Evolutionary conservation across 2,797 vertebrate species (phyloP).

Genomic region (Lycodopsis pacificus): DNA sequence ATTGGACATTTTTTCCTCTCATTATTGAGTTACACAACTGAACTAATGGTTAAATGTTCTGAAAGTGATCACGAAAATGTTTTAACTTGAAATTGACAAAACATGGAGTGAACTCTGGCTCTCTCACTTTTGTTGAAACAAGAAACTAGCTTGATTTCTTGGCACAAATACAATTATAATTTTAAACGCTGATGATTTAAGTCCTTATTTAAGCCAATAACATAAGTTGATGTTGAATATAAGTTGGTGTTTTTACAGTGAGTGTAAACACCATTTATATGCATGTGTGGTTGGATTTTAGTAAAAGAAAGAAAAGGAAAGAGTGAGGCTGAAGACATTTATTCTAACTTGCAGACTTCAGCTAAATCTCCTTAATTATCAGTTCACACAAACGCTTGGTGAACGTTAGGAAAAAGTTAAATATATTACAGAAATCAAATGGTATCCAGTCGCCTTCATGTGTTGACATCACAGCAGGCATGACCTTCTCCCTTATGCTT

Average conservation of each 20-base stretch:
- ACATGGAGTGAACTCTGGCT: background rate
- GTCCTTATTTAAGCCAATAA: background rate
- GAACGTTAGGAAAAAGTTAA: background rate
- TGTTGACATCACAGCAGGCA: conserved; percentile 32
- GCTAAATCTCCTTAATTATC: background rate
- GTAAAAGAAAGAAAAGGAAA: background rate
- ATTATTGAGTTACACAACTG: background rate
- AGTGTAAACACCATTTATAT: background rate
- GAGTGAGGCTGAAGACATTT: background rate
- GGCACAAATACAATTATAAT: background rate
- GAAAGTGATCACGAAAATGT: too few relatives aligned
- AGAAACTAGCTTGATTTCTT: background rate
- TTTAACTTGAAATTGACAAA: background rate
- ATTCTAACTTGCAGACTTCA: background rate
- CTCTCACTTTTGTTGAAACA: background rate
- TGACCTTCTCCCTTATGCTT: conserved; percentile 64
- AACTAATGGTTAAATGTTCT: background rate
- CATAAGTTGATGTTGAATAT: background rate
- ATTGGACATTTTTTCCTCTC: background rate
- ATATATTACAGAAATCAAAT: background rate
- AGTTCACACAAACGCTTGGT: background rate
- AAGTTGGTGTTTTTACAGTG: background rate
- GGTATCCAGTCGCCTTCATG: conserved; percentile 6
- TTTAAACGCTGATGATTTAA: background rate
- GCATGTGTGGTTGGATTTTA: conserved; percentile 5